These are phyloP conservation scores for Bolborhynchus lineola DNA, from an alignment of 2,113 vertebrate genomes.

Conservation along the genomic window DNA sequence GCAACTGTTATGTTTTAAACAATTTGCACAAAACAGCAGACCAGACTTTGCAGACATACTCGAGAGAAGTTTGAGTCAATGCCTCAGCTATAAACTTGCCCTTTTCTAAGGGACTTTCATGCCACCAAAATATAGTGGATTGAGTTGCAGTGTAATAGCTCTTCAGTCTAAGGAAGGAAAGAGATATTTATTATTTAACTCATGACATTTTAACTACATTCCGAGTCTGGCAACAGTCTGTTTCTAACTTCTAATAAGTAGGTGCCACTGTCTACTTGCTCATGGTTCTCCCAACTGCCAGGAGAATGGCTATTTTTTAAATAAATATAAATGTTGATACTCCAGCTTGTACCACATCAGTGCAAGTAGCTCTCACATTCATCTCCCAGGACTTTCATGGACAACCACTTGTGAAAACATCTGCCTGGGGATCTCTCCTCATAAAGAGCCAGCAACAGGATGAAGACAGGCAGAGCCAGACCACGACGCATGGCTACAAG, in stretches of 20 bases:
- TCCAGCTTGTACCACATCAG: neutral
- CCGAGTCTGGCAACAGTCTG: neutral
- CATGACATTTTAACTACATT: neutral
- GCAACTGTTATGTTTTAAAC: conserved; percentile 38
- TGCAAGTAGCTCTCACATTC: neutral
- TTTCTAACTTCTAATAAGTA: neutral
- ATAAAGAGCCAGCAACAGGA: neutral
- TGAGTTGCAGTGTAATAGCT: neutral
- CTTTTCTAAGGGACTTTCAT: neutral
- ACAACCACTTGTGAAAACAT: neutral
- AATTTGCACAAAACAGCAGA: neutral
- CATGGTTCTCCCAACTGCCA: neutral
- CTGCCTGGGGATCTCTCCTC: neutral
- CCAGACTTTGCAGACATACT: neutral
- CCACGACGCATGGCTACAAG: neutral
- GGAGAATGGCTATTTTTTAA: neutral
- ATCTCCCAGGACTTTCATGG: neutral
- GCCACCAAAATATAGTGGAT: neutral
- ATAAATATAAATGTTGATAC: neutral
- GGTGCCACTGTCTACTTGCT: neutral
- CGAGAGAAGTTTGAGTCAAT: conserved; percentile 11
- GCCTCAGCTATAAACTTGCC: neutral
- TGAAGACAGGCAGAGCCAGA: neutral
- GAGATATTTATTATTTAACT: conserved; percentile 1
- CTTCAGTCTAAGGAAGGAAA: neutral